Conservation (phyloP, 2,797 vertebrate genomes). For the Jordanella pulchra region DNA sequence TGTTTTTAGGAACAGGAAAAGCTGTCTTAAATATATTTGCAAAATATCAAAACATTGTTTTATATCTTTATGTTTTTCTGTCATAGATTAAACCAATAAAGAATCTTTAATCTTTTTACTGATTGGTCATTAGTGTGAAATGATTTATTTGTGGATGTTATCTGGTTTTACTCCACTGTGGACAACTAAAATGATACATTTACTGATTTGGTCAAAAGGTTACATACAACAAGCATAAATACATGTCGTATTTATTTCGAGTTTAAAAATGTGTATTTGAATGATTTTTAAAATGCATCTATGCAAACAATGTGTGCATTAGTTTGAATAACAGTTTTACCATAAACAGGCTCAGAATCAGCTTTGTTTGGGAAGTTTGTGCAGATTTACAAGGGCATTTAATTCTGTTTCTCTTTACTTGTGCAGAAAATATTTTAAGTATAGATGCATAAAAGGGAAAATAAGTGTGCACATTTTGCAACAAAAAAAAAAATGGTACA, state of each 20-base stretch:
- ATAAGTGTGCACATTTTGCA: too few species aligned
- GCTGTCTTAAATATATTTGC: constrained; percentile 9
- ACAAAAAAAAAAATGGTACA: too few species aligned
- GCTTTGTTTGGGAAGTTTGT: too few species aligned
- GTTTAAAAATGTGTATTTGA: too few species aligned
- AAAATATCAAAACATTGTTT: neutral
- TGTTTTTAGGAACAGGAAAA: constrained; percentile 13
- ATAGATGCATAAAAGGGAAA: too few species aligned
- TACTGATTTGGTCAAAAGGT: neutral
- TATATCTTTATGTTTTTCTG: neutral
- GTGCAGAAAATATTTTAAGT: too few species aligned
- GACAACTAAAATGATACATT: neutral
- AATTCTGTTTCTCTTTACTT: too few species aligned
- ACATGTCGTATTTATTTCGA: neutral
- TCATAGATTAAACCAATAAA: constrained; percentile 46
- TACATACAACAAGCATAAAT: neutral
- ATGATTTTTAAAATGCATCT: too few species aligned
- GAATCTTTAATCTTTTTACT: neutral
- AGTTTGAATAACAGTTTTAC: too few species aligned
- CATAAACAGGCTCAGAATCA: too few species aligned
- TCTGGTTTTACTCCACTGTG: neutral
- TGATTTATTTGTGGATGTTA: constrained; percentile 10
- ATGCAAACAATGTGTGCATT: too few species aligned
- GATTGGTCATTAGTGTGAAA: neutral
- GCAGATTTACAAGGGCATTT: too few species aligned